phyloP scores from a whole-genome alignment of 1,140 invertebrate genomes.

The Phymorhynchus buccinoides region DNA sequence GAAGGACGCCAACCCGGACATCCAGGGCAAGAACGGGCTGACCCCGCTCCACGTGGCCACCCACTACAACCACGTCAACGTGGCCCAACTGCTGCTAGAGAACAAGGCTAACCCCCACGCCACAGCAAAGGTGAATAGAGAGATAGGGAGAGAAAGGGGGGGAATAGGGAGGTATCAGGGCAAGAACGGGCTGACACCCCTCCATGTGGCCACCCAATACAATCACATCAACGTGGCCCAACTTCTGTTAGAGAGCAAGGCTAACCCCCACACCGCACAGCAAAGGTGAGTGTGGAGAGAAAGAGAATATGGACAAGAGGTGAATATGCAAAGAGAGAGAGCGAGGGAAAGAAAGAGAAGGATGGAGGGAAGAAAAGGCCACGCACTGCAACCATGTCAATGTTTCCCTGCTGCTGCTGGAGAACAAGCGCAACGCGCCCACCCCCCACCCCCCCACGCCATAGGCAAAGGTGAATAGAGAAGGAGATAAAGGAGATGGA shows the following conservation, averaged over 20 bases:
- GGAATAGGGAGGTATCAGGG: constrained; percentile 71
- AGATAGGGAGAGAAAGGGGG: no score
- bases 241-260: constrained; percentile 94
- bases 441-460: no score
- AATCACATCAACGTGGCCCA: constrained; percentile 97
- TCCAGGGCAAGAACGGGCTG: constrained; percentile 98
- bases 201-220: constrained; percentile 98
- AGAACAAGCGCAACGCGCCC: constrained; percentile 93
- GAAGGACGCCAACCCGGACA: constrained; percentile 94
- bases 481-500: no score
- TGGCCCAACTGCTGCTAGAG: constrained; percentile 93
- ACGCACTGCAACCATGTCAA: constrained; percentile 99
- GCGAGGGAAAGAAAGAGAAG: no score
- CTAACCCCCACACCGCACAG: constrained; percentile 87
- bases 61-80: constrained; percentile 98
- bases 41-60: constrained; percentile 98
- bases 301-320: no score
- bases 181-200: constrained; percentile 97
- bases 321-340: no score
- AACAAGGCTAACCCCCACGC: constrained; percentile 95
- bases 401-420: constrained; percentile 92
- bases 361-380: no score
- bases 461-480: no score
- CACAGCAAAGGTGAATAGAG: constrained; percentile 82
- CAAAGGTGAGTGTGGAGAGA: neutral